Percentiles rank a stretch among this genome's conserved stretches.
Evolutionary conservation across 2,888 invertebrate genomes (phyloP).

Genomic region (Homarus gammarus): DNA sequence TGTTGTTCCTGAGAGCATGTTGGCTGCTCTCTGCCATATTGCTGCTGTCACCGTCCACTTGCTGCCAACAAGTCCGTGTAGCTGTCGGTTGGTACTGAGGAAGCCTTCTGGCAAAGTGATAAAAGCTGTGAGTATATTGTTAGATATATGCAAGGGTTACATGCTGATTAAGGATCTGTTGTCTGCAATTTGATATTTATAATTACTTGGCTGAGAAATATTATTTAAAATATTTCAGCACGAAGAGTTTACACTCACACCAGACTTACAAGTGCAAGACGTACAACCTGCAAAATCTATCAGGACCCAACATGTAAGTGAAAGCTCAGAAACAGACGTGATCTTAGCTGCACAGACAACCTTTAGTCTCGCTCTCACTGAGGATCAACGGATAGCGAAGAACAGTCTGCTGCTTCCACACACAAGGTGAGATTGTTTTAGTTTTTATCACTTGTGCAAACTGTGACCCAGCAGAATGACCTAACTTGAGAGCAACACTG

Average conservation of each 20-base stretch:
- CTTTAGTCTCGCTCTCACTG: constrained; percentile 57
- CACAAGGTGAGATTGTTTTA: constrained; percentile 40
- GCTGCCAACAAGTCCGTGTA: constrained; percentile 24
- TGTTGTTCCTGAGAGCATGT: constrained; percentile 13
- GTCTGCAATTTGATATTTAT: too few relatives aligned
- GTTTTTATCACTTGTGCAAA: too few relatives aligned
- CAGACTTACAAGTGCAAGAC: constrained; percentile 41
- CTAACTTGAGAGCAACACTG: too few relatives aligned
- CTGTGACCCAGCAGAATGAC: too few relatives aligned
- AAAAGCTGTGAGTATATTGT: constrained; percentile 37
- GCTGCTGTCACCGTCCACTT: constrained; percentile 19
- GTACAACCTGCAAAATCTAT: neutral
- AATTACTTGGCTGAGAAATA: too few relatives aligned
- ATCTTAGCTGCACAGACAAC: constrained; percentile 60
- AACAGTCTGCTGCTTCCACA: constrained; percentile 65
- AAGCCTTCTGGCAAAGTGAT: constrained; percentile 60
- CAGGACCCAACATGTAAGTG: neutral
- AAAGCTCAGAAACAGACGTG: constrained; percentile 19
- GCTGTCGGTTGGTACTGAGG: constrained; percentile 22
- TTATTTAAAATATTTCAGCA: constrained; percentile 38
- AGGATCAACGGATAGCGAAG: constrained; percentile 59
- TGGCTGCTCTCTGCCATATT: constrained; percentile 40
- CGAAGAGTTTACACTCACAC: constrained; percentile 48
- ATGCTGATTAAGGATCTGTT: too few relatives aligned
- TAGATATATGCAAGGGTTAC: neutral